These are phyloP conservation scores for Tribolium madens DNA, from an alignment of 1,140 invertebrate species.

Conservation along the genomic window DNA sequence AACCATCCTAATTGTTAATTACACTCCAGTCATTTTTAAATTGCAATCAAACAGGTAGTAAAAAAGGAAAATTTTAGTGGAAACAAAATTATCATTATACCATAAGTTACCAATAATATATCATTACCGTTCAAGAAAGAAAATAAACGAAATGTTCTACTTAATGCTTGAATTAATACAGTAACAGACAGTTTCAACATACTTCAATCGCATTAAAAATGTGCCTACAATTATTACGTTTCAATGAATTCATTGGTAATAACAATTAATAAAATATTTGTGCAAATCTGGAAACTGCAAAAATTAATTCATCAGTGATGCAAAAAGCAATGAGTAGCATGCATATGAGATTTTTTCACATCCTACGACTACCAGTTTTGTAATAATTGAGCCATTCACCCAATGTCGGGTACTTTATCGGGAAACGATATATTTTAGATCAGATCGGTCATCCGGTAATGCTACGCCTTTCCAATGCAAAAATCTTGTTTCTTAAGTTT, in stretches of 20 bases:
- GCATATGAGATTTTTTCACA: conserved; percentile 4
- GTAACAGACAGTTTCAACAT: conserved; percentile 40
- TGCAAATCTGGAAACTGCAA: conserved; percentile 13
- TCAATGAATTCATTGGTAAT: conserved; percentile 31
- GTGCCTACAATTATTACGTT: conserved; percentile 39
- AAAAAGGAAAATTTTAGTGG: conserved; percentile 21
- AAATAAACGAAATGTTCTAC: conserved; percentile 40
- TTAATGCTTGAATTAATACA: conserved; percentile 40
- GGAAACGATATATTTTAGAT: conserved; percentile 25
- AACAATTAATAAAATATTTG: conserved; percentile 19
- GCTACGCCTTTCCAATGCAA: conserved; percentile 26
- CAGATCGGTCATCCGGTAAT: conserved; percentile 25
- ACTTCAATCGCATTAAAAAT: conserved; percentile 15
- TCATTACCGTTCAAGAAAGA: conserved; percentile 25
- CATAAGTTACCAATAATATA: conserved; percentile 24
- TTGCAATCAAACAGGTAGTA: not conserved
- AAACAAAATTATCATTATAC: conserved; percentile 16
- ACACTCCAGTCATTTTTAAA: no score
- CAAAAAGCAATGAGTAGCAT: not conserved
- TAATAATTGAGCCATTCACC: conserved; percentile 32
- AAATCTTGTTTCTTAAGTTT: not conserved
- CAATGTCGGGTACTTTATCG: conserved; percentile 14
- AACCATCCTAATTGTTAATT: no score
- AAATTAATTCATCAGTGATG: conserved; percentile 1
- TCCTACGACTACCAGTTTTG: conserved; percentile 13